Conservation (phyloP, 2,888 invertebrate species). For the Saturnia pavonia region DNA sequence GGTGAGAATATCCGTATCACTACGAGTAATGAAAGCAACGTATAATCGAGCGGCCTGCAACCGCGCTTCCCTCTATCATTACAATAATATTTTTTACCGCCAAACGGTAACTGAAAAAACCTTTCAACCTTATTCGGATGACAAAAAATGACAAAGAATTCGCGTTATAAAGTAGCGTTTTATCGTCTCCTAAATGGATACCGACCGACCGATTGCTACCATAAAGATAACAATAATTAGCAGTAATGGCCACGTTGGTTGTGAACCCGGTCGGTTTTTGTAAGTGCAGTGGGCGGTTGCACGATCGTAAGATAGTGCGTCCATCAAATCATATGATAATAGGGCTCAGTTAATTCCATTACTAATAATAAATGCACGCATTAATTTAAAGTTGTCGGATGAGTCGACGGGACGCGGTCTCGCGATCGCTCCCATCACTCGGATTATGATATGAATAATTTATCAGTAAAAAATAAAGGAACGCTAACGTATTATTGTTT, state of each 20-base stretch:
- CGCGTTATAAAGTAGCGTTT: slow-evolving; percentile 65
- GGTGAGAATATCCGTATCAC: slow-evolving; percentile 69
- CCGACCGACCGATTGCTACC: slow-evolving; percentile 74
- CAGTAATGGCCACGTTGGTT: slow-evolving; percentile 72
- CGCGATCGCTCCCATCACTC: slow-evolving; percentile 72
- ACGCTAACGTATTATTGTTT: slow-evolving; percentile 71
- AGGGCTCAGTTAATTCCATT: slow-evolving; percentile 80
- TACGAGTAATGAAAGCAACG: slow-evolving; percentile 73
- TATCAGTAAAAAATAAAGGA: slow-evolving; percentile 70
- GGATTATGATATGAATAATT: slow-evolving; percentile 81
- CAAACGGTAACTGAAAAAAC: slow-evolving; percentile 47
- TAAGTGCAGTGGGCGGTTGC: slow-evolving; percentile 71
- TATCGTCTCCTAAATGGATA: slow-evolving; percentile 63
- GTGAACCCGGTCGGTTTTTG: slow-evolving; percentile 59
- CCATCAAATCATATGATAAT: slow-evolving; percentile 82
- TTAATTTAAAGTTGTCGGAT: slow-evolving; percentile 80
- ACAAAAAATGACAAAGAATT: slow-evolving; percentile 67
- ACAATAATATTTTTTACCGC: slow-evolving; percentile 53
- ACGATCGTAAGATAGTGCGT: slow-evolving; percentile 76
- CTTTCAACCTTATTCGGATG: slow-evolving; percentile 48
- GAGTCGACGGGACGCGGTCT: slow-evolving; percentile 72
- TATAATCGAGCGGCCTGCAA: slow-evolving; percentile 52
- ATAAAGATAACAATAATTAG: slow-evolving; percentile 81
- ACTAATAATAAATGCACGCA: slow-evolving; percentile 81
- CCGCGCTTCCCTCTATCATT: slow-evolving; percentile 65